phyloP scores from a whole-genome alignment of 2,797 vertebrate genomes.

The Arctocebus calabarensis region DNA sequence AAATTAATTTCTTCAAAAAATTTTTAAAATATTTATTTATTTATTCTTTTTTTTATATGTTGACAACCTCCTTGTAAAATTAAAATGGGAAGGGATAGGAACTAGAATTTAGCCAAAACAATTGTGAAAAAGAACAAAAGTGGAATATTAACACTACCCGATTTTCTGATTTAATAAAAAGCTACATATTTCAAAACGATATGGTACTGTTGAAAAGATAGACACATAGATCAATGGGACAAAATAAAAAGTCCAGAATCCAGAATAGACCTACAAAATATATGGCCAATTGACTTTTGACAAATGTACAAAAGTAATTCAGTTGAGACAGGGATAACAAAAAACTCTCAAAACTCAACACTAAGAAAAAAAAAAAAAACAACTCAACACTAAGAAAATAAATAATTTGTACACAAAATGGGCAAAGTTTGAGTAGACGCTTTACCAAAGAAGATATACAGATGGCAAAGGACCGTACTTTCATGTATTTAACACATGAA shows the following conservation, averaged over 20 bases:
- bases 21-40: conserved; percentile 10
- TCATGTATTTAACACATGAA: neutral
- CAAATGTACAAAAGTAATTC: neutral
- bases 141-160: neutral
- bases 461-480: neutral
- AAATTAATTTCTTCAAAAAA: conserved; percentile 47
- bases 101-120: conserved; percentile 7
- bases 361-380: neutral
- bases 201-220: neutral
- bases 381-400: neutral
- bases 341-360: neutral
- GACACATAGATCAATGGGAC: neutral
- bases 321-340: neutral
- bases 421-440: neutral
- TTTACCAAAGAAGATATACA: neutral
- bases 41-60: neutral
- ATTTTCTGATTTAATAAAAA: neutral
- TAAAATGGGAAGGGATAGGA: neutral
- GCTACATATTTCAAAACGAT: neutral
- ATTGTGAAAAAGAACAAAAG: neutral
- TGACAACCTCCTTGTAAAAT: neutral
- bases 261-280: neutral
- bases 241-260: neutral
- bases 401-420: neutral
- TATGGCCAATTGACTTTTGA: neutral